Conservation (phyloP, 2,113 vertebrate species). For the Bombycilla garrulus region DNA sequence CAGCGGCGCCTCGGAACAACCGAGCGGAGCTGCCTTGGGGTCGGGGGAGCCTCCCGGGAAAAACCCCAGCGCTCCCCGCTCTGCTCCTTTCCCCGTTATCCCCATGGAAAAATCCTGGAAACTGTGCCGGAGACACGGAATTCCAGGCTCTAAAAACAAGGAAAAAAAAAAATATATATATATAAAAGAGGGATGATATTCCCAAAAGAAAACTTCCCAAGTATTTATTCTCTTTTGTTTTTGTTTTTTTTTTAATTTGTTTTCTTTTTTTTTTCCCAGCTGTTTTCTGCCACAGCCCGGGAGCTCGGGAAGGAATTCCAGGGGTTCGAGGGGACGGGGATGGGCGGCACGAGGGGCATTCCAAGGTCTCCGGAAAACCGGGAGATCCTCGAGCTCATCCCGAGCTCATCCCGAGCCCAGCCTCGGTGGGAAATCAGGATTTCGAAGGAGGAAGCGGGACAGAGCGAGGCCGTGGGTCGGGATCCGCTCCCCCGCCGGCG, state of each 20-base stretch:
- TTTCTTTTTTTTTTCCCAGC: background rate
- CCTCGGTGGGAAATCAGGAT: background rate
- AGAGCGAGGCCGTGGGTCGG: rapidly evolving
- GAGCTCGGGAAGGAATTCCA: background rate
- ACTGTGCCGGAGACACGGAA: rapidly evolving
- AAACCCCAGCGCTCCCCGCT: background rate
- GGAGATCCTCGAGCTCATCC: background rate
- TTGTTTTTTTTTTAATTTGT: too few species aligned
- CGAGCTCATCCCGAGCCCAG: rapidly evolving
- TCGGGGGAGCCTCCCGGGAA: rapidly evolving
- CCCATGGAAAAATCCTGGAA: background rate
- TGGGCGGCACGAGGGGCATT: rapidly evolving
- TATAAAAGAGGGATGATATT: background rate
- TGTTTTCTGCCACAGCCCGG: rapidly evolving
- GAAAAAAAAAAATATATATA: background rate
- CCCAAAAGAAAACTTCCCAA: background rate
- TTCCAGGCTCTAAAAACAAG: background rate
- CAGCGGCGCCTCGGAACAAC: background rate
- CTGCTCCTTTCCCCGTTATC: background rate
- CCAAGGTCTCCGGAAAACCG: background rate
- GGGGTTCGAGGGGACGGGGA: background rate
- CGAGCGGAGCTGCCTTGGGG: rapidly evolving
- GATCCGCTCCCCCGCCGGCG: background rate
- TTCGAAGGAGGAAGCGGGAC: background rate
- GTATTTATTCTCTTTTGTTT: background rate